A percentile compares a stretch with the other conserved stretches of the same genome.
Conservation (phyloP, 1,140 invertebrate genomes). For the Psilanteris sp. region DNA sequence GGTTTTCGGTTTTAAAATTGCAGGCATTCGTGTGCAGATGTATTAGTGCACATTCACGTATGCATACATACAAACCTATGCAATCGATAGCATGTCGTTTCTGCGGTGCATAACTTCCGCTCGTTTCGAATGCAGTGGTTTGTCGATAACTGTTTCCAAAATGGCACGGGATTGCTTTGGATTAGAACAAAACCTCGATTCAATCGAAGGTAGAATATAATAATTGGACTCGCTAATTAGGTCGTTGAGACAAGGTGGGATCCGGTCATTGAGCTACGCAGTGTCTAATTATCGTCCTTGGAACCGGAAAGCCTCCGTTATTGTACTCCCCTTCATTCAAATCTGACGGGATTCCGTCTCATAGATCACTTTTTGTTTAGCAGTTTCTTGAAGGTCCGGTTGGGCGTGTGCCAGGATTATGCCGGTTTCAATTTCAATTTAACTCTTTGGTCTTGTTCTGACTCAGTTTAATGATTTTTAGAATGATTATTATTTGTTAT, state of each 20-base stretch:
- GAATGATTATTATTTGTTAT: no score
- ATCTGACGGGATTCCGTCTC: background rate
- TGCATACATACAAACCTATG: slow-evolving; percentile 10
- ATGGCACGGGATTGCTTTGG: slow-evolving; percentile 24
- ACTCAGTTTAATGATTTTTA: slow-evolving; percentile 41
- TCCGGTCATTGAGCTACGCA: slow-evolving; percentile 6
- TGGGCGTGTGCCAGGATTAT: slow-evolving; percentile 31
- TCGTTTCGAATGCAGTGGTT: slow-evolving; percentile 46
- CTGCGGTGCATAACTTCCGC: slow-evolving; percentile 64
- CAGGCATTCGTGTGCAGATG: background rate
- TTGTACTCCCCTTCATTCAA: slow-evolving; percentile 13
- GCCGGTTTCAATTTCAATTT: slow-evolving; percentile 26
- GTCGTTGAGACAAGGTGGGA: slow-evolving; percentile 33
- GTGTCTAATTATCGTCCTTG: slow-evolving; percentile 34
- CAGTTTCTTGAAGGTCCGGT: background rate
- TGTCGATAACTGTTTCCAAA: slow-evolving; percentile 62
- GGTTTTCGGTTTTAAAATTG: no score
- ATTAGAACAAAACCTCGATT: slow-evolving; percentile 43
- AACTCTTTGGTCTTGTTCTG: slow-evolving; percentile 23
- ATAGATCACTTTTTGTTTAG: slow-evolving; percentile 27
- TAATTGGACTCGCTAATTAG: slow-evolving; percentile 51
- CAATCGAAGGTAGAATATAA: slow-evolving; percentile 49
- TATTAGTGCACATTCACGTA: slow-evolving; percentile 15
- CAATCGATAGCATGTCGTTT: slow-evolving; percentile 56
- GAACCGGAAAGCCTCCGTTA: slow-evolving; percentile 12